A percentile compares a stretch with the other conserved stretches of the same genome.
Conservation (phyloP, 2,888 invertebrate species). For the Ichneumon xanthorius region DNA sequence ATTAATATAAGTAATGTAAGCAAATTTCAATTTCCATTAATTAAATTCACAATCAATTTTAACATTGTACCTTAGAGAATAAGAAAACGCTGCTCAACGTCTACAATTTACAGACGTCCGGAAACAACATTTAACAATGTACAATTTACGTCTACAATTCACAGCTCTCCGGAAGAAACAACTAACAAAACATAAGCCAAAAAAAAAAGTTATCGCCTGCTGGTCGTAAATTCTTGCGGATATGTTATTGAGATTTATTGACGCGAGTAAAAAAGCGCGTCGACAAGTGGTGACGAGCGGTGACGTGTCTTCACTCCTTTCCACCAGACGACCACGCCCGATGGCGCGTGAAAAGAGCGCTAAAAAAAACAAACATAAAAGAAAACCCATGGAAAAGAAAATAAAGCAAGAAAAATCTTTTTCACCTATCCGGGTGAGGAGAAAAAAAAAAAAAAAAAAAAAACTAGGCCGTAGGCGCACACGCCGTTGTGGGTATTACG, state of each 20-base stretch:
- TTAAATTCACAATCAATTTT: no score
- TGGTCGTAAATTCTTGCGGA: conserved; percentile 22
- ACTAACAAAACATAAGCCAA: neutral
- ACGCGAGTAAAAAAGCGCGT: conserved; percentile 18
- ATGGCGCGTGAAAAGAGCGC: conserved; percentile 8
- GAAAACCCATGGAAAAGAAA: neutral
- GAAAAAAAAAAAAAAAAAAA: conserved; percentile 16
- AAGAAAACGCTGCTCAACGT: no score
- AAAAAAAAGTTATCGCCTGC: conserved; percentile 12
- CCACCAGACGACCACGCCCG: neutral
- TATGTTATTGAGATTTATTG: conserved; percentile 31
- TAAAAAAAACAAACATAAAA: conserved; percentile 3
- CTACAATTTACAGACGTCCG: no score
- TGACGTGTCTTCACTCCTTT: neutral
- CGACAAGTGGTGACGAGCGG: conserved; percentile 12
- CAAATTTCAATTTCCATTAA: no score
- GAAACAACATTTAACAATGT: no score
- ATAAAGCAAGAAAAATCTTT: neutral
- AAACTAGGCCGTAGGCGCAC: neutral
- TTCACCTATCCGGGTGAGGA: conserved; percentile 8
- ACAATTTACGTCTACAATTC: no score
- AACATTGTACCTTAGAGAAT: no score
- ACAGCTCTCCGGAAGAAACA: no score
- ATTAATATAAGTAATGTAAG: no score
- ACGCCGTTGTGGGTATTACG: conserved; percentile 8